Conservation (phyloP, 2,113 vertebrate genomes). For the Arenaria interpres region DNA sequence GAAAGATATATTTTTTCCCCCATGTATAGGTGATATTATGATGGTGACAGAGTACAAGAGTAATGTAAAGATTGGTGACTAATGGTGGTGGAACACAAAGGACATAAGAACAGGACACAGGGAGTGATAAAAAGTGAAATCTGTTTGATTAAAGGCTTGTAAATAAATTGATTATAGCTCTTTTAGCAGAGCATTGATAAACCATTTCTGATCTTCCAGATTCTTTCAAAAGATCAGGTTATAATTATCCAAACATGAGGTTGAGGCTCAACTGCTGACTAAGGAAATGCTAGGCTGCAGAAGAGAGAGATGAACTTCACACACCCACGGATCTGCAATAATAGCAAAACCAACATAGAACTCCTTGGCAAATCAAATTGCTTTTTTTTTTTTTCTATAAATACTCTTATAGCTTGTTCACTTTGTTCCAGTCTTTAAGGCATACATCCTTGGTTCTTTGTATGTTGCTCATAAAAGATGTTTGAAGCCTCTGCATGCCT, state of each 20-base stretch:
- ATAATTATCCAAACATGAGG: neutral
- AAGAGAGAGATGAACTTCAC: neutral
- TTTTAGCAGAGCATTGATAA: neutral
- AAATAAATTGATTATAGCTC: neutral
- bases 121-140: neutral
- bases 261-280: neutral
- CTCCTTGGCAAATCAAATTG: neutral
- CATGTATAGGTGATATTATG: neutral
- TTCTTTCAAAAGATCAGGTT: neutral
- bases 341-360: neutral
- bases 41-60: neutral
- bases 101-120: neutral
- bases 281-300: neutral
- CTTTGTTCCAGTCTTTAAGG: neutral
- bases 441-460: neutral
- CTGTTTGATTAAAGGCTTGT: neutral
- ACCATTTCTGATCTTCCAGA: neutral
- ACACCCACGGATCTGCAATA: conserved; percentile 10
- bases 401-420: neutral
- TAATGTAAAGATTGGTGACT: neutral
- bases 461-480: neutral
- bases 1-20: neutral
- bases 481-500: neutral
- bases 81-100: neutral
- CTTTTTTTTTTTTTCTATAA: neutral